Conservation (phyloP, 2,888 invertebrate genomes). For the Agrenia bidenticulata region DNA sequence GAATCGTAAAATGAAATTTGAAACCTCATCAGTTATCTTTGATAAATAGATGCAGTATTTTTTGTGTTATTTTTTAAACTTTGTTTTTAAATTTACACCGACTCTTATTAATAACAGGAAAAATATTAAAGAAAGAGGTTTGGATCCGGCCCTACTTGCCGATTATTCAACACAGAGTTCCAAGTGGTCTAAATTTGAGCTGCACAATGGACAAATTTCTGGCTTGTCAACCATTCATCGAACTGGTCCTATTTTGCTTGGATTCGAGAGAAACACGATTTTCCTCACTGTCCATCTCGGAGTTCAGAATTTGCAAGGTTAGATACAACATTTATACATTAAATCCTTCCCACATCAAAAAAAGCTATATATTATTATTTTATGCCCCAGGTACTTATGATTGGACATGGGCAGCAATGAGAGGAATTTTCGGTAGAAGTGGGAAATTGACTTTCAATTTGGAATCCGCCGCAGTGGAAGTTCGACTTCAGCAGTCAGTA, state of each 20-base stretch:
- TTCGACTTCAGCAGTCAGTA: conserved; percentile 23
- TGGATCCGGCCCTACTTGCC: conserved; percentile 30
- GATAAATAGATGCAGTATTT: too few relatives aligned
- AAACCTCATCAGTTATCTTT: too few relatives aligned
- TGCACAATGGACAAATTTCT: conserved; percentile 26
- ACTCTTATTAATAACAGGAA: too few relatives aligned
- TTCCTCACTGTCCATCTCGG: conserved; percentile 33
- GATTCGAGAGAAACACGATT: conserved; percentile 34
- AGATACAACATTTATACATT: too few relatives aligned
- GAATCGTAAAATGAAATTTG: too few relatives aligned
- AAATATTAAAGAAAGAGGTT: conserved; percentile 24
- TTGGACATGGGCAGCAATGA: conserved; percentile 30
- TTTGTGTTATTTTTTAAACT: too few relatives aligned
- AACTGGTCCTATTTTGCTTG: conserved; percentile 31
- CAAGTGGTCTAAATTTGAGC: conserved; percentile 30
- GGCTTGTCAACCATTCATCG: conserved; percentile 27
- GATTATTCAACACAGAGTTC: conserved; percentile 32
- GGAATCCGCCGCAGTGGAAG: conserved; percentile 49
- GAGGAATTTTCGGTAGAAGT: conserved; percentile 20
- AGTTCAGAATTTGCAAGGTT: conserved; percentile 32
- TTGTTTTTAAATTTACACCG: too few relatives aligned
- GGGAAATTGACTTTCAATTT: conserved; percentile 25
- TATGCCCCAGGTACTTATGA: conserved; percentile 25
- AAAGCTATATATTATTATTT: not conserved
- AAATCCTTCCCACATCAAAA: not conserved